Percentiles rank a stretch among this genome's conserved stretches.
These are phyloP conservation scores for Sinhomidia bicolor DNA, from an alignment of 2,888 invertebrate genomes.

Conservation along the genomic window DNA sequence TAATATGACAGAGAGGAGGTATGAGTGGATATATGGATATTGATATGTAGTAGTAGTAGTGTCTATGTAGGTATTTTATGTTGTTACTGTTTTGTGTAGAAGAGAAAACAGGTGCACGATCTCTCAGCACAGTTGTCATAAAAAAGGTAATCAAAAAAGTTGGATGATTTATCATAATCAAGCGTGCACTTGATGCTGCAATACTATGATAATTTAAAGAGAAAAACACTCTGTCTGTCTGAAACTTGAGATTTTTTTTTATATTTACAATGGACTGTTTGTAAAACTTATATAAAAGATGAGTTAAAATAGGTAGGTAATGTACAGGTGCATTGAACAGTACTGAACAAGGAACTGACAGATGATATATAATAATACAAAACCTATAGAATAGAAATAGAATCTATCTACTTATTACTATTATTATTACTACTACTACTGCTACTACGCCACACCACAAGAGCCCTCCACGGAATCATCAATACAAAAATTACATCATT, in stretches of 20 bases:
- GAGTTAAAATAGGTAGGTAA: background rate
- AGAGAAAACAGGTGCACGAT: conserved; percentile 51
- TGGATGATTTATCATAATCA: conserved; percentile 69
- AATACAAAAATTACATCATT: conserved; percentile 52
- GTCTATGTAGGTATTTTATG: background rate
- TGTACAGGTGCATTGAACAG: background rate
- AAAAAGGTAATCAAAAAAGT: conserved; percentile 60
- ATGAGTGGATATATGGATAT: conserved; percentile 1
- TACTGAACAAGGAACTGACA: conserved; percentile 3
- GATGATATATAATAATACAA: background rate
- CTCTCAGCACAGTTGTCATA: conserved; percentile 36
- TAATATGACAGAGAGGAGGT: background rate
- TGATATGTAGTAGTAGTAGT: too few species aligned
- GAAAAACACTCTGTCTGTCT: background rate
- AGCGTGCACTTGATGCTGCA: conserved; percentile 9
- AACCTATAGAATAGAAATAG: background rate
- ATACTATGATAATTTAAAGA: background rate
- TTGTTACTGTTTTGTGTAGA: background rate
- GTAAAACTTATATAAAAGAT: background rate
- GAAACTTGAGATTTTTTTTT: conserved; percentile 13
- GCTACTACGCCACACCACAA: too few species aligned
- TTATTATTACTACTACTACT: too few species aligned
- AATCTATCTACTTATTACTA: background rate
- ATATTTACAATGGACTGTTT: too few species aligned
- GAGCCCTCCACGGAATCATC: background rate